A percentile compares a stretch with the other conserved stretches of the same genome.
phyloP scores from a whole-genome alignment of 2,888 invertebrate genomes.

The Parochlus steinenii region DNA sequence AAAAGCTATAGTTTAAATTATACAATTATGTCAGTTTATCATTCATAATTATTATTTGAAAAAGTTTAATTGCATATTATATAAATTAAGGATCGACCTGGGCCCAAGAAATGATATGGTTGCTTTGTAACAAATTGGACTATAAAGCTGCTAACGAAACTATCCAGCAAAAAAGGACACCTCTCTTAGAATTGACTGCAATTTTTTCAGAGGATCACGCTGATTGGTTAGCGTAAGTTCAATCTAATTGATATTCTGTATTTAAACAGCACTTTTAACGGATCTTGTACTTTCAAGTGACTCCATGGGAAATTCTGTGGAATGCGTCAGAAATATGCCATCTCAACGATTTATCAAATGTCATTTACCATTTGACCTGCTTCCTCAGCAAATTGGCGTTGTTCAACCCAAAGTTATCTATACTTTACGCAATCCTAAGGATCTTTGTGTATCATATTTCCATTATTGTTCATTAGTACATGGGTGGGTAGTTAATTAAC shows the following conservation, averaged over 20 bases:
- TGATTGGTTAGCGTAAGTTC: conserved; percentile 39
- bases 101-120: conserved; percentile 87
- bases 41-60: conserved; percentile 1
- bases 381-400: conserved; percentile 42
- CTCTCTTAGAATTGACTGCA: conserved; percentile 54
- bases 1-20: too few relatives aligned
- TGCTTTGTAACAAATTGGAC: conserved; percentile 66
- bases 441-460: conserved; percentile 76
- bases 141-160: conserved; percentile 50
- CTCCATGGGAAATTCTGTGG: conserved; percentile 50
- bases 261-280: not conserved
- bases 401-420: conserved; percentile 58
- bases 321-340: conserved; percentile 47
- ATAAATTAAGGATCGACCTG: conserved; percentile 66
- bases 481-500: too few relatives aligned
- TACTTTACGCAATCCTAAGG: conserved; percentile 77
- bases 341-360: conserved; percentile 58
- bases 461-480: conserved; percentile 64
- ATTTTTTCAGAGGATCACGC: conserved; percentile 42
- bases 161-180: conserved; percentile 36
- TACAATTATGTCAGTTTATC: too few relatives aligned
- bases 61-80: not conserved
- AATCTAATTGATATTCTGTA: conserved; percentile 21
- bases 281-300: conserved; percentile 19
- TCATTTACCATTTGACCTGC: conserved; percentile 53